phyloP scores from a whole-genome alignment of 1,140 invertebrate species.

The Conopomorpha cramerella region DNA sequence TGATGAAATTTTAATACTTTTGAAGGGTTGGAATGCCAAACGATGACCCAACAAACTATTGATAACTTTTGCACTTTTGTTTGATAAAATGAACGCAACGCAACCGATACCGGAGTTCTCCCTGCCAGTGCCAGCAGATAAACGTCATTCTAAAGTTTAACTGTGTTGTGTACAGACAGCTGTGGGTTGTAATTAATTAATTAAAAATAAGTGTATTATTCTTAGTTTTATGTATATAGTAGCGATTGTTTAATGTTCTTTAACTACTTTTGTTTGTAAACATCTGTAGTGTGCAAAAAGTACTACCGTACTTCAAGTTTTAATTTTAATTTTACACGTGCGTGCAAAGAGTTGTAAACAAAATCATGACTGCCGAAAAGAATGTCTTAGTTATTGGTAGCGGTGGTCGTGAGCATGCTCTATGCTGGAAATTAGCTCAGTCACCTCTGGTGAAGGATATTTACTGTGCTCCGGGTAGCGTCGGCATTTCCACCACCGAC shows the following conservation, averaged over 20 bases:
- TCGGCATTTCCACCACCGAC: slow-evolving; percentile 71
- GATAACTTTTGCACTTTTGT: no score
- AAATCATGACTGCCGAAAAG: slow-evolving; percentile 25
- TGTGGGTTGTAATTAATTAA: slow-evolving; percentile 5
- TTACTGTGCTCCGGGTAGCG: slow-evolving; percentile 89
- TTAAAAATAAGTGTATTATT: slow-evolving; percentile 1
- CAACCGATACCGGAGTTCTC: no score
- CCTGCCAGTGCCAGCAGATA: no score
- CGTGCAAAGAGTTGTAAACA: slow-evolving; percentile 5
- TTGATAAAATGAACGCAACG: no score
- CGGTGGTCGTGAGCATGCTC: slow-evolving; percentile 95
- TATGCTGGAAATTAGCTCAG: slow-evolving; percentile 89
- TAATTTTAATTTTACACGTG: no score
- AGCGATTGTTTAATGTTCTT: neutral
- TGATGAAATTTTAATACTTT: no score
- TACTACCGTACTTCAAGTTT: no score
- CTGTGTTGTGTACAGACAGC: no score
- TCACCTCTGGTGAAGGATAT: slow-evolving; percentile 75
- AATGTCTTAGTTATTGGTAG: slow-evolving; percentile 85
- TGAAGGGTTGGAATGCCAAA: no score
- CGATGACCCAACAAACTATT: no score
- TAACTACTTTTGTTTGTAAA: neutral
- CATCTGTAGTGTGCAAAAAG: slow-evolving; percentile 4
- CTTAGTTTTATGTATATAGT: no score
- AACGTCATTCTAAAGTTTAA: no score